Percentiles rank a stretch among this genome's conserved stretches.
These are phyloP conservation scores for Gasterosteus nipponicus DNA, from an alignment of 2,113 vertebrate genomes.

Conservation along the genomic window DNA sequence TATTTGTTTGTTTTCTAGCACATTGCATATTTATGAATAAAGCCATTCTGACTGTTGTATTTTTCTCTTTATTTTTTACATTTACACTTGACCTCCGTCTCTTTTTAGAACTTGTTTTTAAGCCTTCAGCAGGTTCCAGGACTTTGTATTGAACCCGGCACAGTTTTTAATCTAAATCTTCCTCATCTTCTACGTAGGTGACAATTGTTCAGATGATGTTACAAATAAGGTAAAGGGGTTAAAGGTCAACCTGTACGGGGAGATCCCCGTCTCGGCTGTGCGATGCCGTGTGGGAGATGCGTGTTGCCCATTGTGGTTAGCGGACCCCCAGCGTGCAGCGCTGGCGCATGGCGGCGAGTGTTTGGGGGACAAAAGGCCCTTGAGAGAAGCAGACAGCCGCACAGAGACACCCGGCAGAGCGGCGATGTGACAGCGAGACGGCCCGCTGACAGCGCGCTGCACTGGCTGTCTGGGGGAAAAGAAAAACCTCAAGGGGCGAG, in stretches of 20 bases:
- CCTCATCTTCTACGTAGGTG: not conserved
- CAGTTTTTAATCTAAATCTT: not conserved
- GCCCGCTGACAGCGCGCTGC: conserved; percentile 27
- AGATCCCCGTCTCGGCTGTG: not conserved
- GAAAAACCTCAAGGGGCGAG: not conserved
- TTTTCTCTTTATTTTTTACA: not conserved
- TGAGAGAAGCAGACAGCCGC: conserved; percentile 21
- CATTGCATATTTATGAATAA: not conserved
- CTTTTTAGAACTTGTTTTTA: not conserved
- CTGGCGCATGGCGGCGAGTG: not conserved
- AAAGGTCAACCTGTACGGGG: not conserved
- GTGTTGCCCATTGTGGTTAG: not conserved
- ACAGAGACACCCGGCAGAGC: conserved; percentile 34
- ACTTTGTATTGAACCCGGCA: not conserved
- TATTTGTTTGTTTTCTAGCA: not conserved
- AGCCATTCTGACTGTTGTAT: not conserved
- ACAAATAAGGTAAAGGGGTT: not conserved
- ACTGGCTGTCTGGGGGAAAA: conserved; percentile 6
- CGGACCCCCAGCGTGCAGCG: conserved; percentile 2
- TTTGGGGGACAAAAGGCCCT: conserved; percentile 15
- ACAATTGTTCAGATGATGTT: not conserved
- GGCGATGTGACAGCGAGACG: conserved; percentile 16
- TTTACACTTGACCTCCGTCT: not conserved
- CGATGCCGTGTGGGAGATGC: not conserved
- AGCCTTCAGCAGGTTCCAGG: not conserved